phyloP scores from a whole-genome alignment of 2,888 invertebrate genomes.

The Chrysolina haemoptera region DNA sequence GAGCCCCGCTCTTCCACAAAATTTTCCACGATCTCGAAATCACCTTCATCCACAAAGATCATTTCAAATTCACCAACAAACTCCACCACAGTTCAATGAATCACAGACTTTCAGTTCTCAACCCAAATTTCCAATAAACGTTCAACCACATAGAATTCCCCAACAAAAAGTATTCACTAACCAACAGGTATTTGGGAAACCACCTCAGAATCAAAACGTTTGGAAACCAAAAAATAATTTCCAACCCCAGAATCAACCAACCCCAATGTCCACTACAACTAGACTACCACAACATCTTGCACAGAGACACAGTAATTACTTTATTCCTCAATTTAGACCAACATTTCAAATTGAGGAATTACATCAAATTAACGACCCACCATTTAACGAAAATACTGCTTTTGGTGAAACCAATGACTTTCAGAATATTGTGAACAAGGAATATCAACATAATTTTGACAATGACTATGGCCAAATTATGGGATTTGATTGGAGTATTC shows the following conservation, averaged over 20 bases:
- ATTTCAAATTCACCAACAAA: background rate
- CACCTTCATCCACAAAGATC: no score
- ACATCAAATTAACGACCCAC: background rate
- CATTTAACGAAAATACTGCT: background rate
- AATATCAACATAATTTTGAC: background rate
- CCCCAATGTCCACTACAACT: background rate
- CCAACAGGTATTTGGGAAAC: background rate
- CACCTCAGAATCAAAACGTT: background rate
- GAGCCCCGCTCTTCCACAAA: background rate
- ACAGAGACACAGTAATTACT: no score
- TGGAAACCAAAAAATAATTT: conserved; percentile 1
- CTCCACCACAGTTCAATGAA: background rate
- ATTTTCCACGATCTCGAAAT: no score
- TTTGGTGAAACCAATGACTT: background rate
- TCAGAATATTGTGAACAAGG: background rate
- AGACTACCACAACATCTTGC: background rate
- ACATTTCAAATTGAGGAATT: background rate
- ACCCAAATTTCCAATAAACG: background rate
- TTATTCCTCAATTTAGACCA: background rate
- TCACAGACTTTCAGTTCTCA: background rate
- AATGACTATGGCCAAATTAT: background rate
- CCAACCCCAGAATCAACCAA: background rate
- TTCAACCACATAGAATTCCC: background rate
- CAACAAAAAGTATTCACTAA: background rate
- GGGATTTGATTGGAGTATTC: conserved; percentile 20